phyloP scores from a whole-genome alignment of 1,140 invertebrate genomes.

The Aphaenogaster ashmeadi region DNA sequence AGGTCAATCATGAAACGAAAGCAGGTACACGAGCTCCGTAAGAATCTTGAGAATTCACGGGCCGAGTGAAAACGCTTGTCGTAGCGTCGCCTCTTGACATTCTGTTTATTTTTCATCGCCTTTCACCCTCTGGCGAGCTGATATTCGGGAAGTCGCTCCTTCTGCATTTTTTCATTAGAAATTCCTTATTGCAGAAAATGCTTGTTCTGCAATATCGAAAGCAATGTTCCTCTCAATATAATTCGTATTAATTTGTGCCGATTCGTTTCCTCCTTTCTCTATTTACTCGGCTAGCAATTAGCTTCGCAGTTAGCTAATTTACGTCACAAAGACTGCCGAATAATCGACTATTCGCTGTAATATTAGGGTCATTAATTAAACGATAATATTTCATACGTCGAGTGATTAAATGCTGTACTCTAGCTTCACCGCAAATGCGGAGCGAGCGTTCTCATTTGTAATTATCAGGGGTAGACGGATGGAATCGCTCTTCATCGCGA shows the following conservation, averaged over 20 bases:
- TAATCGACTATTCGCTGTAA: conserved; percentile 9
- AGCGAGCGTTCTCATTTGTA: not conserved
- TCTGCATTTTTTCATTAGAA: not conserved
- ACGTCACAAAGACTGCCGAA: not conserved
- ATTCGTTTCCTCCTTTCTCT: not conserved
- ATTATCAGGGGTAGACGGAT: conserved; percentile 17
- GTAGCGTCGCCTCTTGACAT: not conserved
- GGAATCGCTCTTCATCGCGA: conserved; percentile 55
- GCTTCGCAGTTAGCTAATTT: not conserved
- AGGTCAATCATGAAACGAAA: not conserved
- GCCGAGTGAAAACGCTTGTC: conserved; percentile 22
- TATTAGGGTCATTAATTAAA: conserved; percentile 36
- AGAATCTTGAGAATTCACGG: conserved; percentile 35
- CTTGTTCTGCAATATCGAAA: conserved; percentile 4
- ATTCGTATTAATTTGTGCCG: not conserved
- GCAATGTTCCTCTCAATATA: not conserved
- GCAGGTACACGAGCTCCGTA: not conserved
- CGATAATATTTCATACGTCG: conserved; percentile 20
- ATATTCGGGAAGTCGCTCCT: not conserved
- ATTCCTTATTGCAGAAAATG: conserved; percentile 16
- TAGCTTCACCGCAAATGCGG: not conserved
- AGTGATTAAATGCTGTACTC: not conserved
- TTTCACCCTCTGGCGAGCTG: conserved; percentile 7
- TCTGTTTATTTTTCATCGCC: not conserved
- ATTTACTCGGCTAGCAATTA: not conserved